Evolutionary conservation across 1,140 invertebrate genomes (phyloP).

Genomic region (Alviniconcha marisindica): DNA sequence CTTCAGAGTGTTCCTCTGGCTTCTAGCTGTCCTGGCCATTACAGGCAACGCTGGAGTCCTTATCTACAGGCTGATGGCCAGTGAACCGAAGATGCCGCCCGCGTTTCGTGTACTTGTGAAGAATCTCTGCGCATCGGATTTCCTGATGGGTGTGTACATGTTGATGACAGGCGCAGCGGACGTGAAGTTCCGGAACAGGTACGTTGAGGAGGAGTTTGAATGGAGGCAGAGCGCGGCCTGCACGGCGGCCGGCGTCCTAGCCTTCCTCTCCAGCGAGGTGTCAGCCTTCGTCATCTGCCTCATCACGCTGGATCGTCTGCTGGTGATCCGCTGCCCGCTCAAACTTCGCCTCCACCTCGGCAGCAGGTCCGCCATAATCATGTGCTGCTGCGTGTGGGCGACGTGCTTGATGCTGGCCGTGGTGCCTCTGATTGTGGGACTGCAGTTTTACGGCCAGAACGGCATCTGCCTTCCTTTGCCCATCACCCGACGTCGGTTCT

Average conservation of each 20-base stretch:
- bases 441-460: slow-evolving; percentile 52
- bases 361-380: slow-evolving; percentile 31
- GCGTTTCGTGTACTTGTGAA: slow-evolving; percentile 49
- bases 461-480: slow-evolving; percentile 41
- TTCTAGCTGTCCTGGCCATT: slow-evolving; percentile 45
- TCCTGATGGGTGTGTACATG: slow-evolving; percentile 69
- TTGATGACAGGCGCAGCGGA: slow-evolving; percentile 62
- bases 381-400: slow-evolving; percentile 28
- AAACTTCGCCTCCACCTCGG: slow-evolving; percentile 32
- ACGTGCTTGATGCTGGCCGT: slow-evolving; percentile 39
- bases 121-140: slow-evolving; percentile 61
- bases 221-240: slow-evolving; percentile 59
- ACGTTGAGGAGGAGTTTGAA: slow-evolving; percentile 48
- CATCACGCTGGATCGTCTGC: slow-evolving; percentile 50
- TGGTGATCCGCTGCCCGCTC: slow-evolving; percentile 61
- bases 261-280: slow-evolving; percentile 59
- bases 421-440: slow-evolving; percentile 9
- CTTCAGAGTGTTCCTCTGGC: slow-evolving; percentile 51
- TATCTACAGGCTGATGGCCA: slow-evolving; percentile 26
- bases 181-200: slow-evolving; percentile 53
- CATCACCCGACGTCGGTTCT: not conserved
- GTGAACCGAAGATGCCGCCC: not conserved
- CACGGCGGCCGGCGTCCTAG: slow-evolving; percentile 55
- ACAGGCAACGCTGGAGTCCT: slow-evolving; percentile 54
- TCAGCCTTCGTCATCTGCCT: slow-evolving; percentile 59